Evolutionary conservation across 2,797 vertebrate genomes (phyloP).

Genomic region (Spheniscus humboldti): DNA sequence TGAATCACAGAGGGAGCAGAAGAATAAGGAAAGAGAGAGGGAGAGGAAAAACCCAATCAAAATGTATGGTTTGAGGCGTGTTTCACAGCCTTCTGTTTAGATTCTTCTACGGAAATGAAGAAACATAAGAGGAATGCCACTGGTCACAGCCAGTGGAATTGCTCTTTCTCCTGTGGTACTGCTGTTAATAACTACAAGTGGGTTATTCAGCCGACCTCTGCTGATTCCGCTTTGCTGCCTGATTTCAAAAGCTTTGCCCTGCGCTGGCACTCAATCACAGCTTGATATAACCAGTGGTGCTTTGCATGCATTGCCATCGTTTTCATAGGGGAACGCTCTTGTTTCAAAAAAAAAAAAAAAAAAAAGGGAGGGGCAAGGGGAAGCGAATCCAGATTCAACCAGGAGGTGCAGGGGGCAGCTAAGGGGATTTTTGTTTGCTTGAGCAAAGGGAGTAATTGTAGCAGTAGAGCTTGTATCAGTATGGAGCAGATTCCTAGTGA

Average conservation of each 20-base stretch:
- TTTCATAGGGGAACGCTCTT: background rate
- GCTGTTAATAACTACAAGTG: conserved; percentile 68
- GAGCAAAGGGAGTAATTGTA: background rate
- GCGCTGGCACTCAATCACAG: conserved; percentile 50
- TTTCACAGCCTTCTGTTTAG: conserved; percentile 67
- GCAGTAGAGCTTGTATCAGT: fast-evolving
- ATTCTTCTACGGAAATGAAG: conserved; percentile 59
- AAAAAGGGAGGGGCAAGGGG: background rate
- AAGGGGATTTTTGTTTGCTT: background rate
- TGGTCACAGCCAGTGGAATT: conserved; percentile 70
- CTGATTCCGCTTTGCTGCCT: conserved; percentile 70
- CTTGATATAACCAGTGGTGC: conserved; percentile 43
- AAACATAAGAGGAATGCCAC: conserved; percentile 61
- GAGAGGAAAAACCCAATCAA: conserved; percentile 43
- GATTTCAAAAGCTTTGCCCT: conserved; percentile 65
- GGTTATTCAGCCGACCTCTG: conserved; percentile 69
- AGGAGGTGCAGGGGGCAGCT: background rate
- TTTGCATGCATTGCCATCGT: conserved; percentile 20
- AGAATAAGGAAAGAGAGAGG: conserved; percentile 36
- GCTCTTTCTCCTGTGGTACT: conserved; percentile 61
- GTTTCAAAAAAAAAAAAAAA: background rate
- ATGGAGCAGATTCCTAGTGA: background rate
- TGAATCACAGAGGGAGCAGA: conserved; percentile 54
- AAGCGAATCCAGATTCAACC: background rate
- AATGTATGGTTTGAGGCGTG: conserved; percentile 59